Evolutionary conservation across 30 jellyfish, hydroid and myxozoan genomes (phyloP), one percentile per base, ranked within the genome.

Genomic region (Cassiopea andromeda): DNA sequence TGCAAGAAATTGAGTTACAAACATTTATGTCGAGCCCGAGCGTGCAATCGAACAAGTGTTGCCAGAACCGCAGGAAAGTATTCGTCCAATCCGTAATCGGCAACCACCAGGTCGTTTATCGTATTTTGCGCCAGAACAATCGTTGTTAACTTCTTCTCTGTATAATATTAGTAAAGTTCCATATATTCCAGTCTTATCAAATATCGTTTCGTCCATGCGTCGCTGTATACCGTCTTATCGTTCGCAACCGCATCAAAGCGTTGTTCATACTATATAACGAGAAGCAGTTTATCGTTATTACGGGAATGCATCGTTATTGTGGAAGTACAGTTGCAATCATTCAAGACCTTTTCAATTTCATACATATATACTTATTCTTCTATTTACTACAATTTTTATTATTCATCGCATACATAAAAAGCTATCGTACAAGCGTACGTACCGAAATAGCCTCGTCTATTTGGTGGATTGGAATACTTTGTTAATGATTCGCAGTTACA

Each of bases 111-210:
- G 15, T 14, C 77, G 77, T 0, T 68, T 68, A 7, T 18, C 47
- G 15, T 68, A 68, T 68, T 68, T 17, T 14, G 77, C 77, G 47
- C 77, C 77, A 17, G 77, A n/a, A 68, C 8, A 68, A 68, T 68
- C 77, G 6, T 43, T 68, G 44, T 68, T 43, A 68, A 43, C 77
- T 68, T 43, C 44, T 17, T 5, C 72, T 60, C 38, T 68, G 15
- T 5, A 68, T 17, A 68, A 68, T 68, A n/a, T 68, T 17, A 68
- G 15, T 68, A 68, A 54, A 54, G 64, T 54, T 54, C 64, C 64
- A 54, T 10, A 54, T 54, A 54, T 54, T 54, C 64, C 64, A 54
- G 64, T 54, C 64, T 54, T 54, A 0, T 54, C 64, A 54, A 54
- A 54, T 54, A 54, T 54, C 64, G 64, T 54, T 54, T 54, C 64